Evolutionary conservation across 2,797 vertebrate genomes (phyloP).

Genomic region (Amazona ochrocephala): DNA sequence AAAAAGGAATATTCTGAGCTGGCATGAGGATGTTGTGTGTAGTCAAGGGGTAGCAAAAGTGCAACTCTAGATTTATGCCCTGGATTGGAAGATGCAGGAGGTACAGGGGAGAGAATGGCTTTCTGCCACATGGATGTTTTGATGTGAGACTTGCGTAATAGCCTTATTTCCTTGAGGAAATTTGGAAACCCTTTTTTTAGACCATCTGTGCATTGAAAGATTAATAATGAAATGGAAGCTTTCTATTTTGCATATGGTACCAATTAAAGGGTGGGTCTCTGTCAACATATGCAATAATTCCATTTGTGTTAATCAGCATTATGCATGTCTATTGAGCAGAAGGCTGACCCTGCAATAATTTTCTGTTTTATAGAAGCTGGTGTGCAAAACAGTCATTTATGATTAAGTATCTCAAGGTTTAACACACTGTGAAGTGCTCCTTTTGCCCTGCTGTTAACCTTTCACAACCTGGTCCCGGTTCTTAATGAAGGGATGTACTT

Average conservation of each 20-base stretch:
- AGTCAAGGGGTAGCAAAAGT: neutral
- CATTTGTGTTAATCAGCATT: neutral
- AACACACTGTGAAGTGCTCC: neutral
- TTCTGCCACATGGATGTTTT: slow-evolving; percentile 21
- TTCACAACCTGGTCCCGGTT: neutral
- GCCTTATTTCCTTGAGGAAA: slow-evolving; percentile 2
- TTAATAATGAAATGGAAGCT: slow-evolving; percentile 5
- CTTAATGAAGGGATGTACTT: neutral
- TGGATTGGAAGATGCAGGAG: neutral
- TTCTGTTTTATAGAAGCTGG: neutral
- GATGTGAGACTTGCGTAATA: neutral
- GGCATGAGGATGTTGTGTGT: neutral
- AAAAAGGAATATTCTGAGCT: neutral
- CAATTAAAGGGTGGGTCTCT: neutral
- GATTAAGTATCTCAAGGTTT: neutral
- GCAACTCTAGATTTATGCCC: accelerated
- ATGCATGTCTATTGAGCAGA: neutral
- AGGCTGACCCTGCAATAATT: neutral
- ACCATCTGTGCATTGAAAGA: slow-evolving; percentile 6
- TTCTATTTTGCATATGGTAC: slow-evolving; percentile 16
- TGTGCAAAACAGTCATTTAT: neutral
- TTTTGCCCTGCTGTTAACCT: neutral
- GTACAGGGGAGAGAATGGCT: neutral
- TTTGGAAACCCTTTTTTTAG: neutral
- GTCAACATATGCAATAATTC: neutral